Base-by-base conservation (phyloP, 2,888 invertebrate species). In the Plagodis pulveraria region DNA sequence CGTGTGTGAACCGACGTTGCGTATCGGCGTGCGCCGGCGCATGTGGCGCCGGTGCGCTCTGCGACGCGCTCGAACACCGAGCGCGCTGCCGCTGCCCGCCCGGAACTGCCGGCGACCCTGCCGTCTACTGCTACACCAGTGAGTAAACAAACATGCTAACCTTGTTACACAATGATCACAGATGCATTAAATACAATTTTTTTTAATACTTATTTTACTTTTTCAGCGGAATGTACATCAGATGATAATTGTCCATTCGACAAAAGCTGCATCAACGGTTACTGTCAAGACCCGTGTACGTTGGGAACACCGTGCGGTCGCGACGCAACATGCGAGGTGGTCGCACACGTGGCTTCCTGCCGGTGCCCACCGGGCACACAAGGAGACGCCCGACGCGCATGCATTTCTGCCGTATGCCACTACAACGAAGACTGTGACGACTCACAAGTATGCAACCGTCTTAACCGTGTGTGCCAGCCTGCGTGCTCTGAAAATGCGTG, bases 401-500 rank as follows among this genome's bases (percentile, higher is more conserved):
- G 98, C 78, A 96, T 98, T 58, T 94, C 96, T 2, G 96, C 96
- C 7, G 94, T 96, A 44, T 98, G 98, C 71, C 97, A 97, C 75
- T 97, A 97, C 83, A 97, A 98, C 77, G 97, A 97, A 75, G 98
- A 98, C 77, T 98, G 98, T 72, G 96, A 96, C 38, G 96, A 96
- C 73, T 94, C 96, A 66, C 97, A 98, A 84, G 95, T 96, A 40
- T 98, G 98, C 82, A 96, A 97, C 77, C 93, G 97, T 60, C 90
- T 97, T 10, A 98, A 97, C 80, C 93, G 97, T 69, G 94, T 97
- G 0, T 98, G 98, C 76, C 94, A 96, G 71, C 96, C 96, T 0
- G 97, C 96, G 34, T 98, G 98, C 78, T 95, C 96, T 6, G 95
- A 95, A n/a, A 95, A 96, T 56, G 95, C 96, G 0, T 98, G 98